Evolutionary conservation across 2,113 vertebrate species (phyloP).

Genomic region (Phalacrocorax aristotelis): DNA sequence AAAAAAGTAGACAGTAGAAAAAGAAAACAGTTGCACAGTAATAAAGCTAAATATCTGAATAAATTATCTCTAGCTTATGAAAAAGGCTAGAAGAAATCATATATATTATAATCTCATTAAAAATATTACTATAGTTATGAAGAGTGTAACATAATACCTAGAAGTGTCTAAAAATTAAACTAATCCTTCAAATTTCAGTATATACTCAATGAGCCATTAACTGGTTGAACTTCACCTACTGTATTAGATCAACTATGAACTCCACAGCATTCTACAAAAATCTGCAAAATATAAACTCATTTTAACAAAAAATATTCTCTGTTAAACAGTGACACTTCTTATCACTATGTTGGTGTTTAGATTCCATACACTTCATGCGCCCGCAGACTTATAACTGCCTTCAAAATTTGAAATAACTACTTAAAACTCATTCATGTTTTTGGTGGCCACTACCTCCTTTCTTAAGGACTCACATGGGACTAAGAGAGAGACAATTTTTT

Average conservation of each 20-base stretch:
- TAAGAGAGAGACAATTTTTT: background rate
- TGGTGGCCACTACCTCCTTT: background rate
- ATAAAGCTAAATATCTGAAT: background rate
- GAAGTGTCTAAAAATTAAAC: background rate
- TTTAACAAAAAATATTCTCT: background rate
- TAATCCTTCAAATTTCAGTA: background rate
- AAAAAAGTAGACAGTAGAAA: background rate
- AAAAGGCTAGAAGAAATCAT: background rate
- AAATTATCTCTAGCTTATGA: background rate
- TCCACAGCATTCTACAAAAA: background rate
- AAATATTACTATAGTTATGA: background rate
- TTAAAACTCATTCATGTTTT: background rate
- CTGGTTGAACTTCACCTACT: background rate
- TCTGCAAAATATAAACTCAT: background rate
- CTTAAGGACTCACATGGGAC: background rate
- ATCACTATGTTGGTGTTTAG: background rate
- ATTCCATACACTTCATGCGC: fast-evolving
- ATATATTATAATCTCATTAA: background rate
- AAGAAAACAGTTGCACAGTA: background rate
- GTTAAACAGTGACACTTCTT: background rate
- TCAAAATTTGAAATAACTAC: background rate
- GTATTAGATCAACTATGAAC: background rate
- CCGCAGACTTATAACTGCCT: background rate
- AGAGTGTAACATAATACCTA: background rate
- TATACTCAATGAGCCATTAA: background rate